Conservation (phyloP, 2,888 invertebrate species). For the Noctua fimbriata region DNA sequence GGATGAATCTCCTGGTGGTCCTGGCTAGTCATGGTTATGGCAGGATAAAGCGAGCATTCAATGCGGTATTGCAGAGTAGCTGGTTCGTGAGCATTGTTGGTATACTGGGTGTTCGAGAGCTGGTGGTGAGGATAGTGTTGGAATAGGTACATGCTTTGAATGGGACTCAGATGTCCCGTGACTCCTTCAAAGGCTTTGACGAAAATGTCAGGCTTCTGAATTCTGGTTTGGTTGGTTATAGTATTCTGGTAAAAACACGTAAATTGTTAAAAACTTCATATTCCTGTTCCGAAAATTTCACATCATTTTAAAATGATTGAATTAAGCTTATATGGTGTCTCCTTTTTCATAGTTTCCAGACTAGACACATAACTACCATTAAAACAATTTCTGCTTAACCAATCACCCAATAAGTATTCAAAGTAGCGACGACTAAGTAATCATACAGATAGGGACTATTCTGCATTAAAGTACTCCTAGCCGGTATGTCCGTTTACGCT, state of each 20-base stretch:
- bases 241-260: neutral
- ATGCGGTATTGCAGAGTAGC: too few species aligned
- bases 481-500: conserved; percentile 10
- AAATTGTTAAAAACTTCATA: neutral
- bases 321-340: too few species aligned
- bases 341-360: neutral
- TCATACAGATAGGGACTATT: neutral
- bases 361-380: neutral
- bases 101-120: neutral
- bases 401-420: neutral
- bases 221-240: too few species aligned
- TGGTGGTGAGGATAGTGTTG: neutral
- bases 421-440: neutral
- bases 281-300: too few species aligned
- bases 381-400: neutral
- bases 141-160: neutral
- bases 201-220: too few species aligned
- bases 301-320: too few species aligned
- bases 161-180: too few species aligned
- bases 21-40: too few species aligned
- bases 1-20: too few species aligned
- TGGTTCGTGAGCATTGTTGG: too few species aligned
- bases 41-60: too few species aligned
- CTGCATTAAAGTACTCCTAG: neutral
- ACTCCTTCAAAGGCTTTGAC: neutral